A percentile compares a stretch with the other conserved stretches of the same genome.
Evolutionary conservation across 2,113 vertebrate species (phyloP).

Genomic region (Brachyhypopomus gauderio): DNA sequence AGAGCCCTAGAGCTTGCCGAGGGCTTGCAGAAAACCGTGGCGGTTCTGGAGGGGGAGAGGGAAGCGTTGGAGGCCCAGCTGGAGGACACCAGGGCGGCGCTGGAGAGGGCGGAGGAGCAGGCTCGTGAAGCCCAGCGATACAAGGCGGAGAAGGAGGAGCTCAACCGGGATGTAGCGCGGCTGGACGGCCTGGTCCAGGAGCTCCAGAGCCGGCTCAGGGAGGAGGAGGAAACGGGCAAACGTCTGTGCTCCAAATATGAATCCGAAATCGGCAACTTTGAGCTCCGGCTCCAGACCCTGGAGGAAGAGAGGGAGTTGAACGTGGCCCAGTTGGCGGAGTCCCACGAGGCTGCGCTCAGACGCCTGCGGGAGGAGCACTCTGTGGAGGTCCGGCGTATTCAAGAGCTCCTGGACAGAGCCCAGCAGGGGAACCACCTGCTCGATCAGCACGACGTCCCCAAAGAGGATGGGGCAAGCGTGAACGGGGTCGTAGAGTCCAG

Average conservation of each 20-base stretch:
- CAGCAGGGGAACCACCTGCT: slow-evolving; percentile 23
- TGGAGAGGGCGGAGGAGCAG: slow-evolving; percentile 67
- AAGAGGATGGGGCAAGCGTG: slow-evolving; percentile 42
- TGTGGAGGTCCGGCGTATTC: slow-evolving; percentile 56
- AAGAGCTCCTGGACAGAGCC: slow-evolving; percentile 60
- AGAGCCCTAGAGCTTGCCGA: slow-evolving; percentile 57
- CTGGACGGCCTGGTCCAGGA: slow-evolving; percentile 62
- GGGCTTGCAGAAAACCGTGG: slow-evolving; percentile 70
- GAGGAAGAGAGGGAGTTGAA: slow-evolving; percentile 52
- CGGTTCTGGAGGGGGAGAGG: slow-evolving; percentile 65
- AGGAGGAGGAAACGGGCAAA: slow-evolving; percentile 57
- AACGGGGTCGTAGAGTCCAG: slow-evolving; percentile 55
- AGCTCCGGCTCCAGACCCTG: slow-evolving; percentile 60
- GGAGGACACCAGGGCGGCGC: slow-evolving; percentile 62
- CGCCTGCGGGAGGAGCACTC: slow-evolving; percentile 49
- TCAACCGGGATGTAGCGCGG: slow-evolving; percentile 70
- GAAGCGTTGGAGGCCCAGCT: slow-evolving; percentile 67
- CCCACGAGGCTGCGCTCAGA: slow-evolving; percentile 60
- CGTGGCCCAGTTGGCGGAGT: slow-evolving; percentile 39
- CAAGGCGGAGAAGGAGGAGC: slow-evolving; percentile 75
- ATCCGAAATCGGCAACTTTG: slow-evolving; percentile 60
- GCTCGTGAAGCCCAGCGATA: slow-evolving; percentile 68
- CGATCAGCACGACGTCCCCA: slow-evolving; percentile 24
- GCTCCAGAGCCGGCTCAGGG: slow-evolving; percentile 65
- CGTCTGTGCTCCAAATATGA: slow-evolving; percentile 52